A percentile compares a stretch with the other conserved stretches of the same genome.
phyloP scores from a whole-genome alignment of 2,113 vertebrate species.

The western clawed frog (Xenopus tropicalis) region UCB_Xtro_10.0 CM004449.2:20668001-20668500 shows the following conservation, averaged over 20 bases:
- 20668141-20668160: no score
- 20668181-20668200: no score
- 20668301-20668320: not conserved
- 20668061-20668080: no score
- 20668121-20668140: no score
- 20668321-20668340: not conserved
- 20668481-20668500: slow-evolving; percentile 8
- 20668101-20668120: no score
- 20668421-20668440: slow-evolving; percentile 38
- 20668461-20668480: slow-evolving; percentile 38
- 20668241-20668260: not conserved
- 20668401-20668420: slow-evolving; percentile 40
- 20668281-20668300: not conserved
- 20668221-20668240: not conserved
- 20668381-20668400: slow-evolving; percentile 32
- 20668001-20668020: no score
- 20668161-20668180: no score
- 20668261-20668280: not conserved
- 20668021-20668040: no score
- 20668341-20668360: slow-evolving; percentile 23
- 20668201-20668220: no score
- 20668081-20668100: no score
- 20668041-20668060: no score
- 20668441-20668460: slow-evolving; percentile 40
- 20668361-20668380: slow-evolving; percentile 28